Conservation (phyloP, 2,113 vertebrate species). For the Phasianus colchicus region DNA sequence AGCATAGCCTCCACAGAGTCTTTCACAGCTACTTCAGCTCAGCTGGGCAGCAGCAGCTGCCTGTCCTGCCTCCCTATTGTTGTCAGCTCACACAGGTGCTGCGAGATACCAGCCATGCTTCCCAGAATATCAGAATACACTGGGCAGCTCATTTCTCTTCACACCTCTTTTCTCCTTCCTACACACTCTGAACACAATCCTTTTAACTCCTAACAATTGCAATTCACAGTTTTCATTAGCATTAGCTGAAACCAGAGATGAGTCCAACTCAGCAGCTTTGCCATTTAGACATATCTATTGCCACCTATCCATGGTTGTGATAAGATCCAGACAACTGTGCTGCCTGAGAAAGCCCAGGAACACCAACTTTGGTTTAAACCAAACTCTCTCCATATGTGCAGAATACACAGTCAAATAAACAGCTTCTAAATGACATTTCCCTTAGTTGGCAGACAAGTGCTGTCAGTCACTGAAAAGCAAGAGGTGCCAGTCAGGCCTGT, state of each 20-base stretch:
- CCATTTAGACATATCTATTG: not conserved
- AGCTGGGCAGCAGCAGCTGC: not conserved
- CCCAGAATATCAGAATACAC: not conserved
- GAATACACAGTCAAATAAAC: constrained; percentile 23
- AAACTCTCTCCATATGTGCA: not conserved
- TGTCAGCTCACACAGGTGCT: not conserved
- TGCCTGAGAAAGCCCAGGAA: not conserved
- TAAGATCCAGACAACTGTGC: not conserved
- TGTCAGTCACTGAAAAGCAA: constrained; percentile 15
- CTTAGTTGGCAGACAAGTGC: not conserved
- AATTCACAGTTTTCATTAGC: not conserved
- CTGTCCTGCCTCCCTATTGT: not conserved
- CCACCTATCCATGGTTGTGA: not conserved
- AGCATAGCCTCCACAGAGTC: not conserved
- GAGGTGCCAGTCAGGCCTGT: not conserved
- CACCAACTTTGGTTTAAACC: constrained; percentile 23
- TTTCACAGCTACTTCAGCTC: not conserved
- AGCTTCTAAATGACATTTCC: not conserved
- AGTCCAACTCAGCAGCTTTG: not conserved
- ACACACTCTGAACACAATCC: not conserved
- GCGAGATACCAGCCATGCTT: not conserved
- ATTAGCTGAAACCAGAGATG: not conserved
- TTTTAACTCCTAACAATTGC: not conserved
- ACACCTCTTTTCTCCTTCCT: not conserved
- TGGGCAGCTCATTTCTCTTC: not conserved